Percentiles rank a stretch among this genome's conserved stretches.
These are phyloP conservation scores for Phrixothrix hirtus DNA, from an alignment of 2,888 invertebrate genomes.

Conservation along the genomic window DNA sequence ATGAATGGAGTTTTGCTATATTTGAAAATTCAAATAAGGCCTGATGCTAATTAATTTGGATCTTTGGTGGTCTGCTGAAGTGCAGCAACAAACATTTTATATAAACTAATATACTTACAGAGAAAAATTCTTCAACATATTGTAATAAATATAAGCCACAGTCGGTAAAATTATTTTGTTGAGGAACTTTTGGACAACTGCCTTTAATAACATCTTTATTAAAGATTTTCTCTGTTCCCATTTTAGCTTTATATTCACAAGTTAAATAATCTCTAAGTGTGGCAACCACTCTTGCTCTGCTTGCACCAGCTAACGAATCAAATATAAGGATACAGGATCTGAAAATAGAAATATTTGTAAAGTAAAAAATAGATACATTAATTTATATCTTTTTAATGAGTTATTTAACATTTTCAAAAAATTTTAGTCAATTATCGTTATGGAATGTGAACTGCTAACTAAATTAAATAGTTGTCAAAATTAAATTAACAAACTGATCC, in stretches of 20 bases:
- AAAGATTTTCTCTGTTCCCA: slow-evolving; percentile 66
- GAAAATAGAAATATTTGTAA: slow-evolving; percentile 35
- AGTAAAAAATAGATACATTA: no score
- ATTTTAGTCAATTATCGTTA: no score
- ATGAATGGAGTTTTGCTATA: no score
- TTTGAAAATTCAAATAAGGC: no score
- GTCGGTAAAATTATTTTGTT: slow-evolving; percentile 95
- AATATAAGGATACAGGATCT: slow-evolving; percentile 94
- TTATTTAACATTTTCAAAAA: no score
- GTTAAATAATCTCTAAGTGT: slow-evolving; percentile 90
- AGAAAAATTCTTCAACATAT: slow-evolving; percentile 95
- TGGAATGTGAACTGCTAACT: no score
- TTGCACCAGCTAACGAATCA: slow-evolving; percentile 86
- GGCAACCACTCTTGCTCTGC: slow-evolving; percentile 81
- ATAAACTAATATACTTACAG: slow-evolving; percentile 59
- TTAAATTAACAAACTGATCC: no score
- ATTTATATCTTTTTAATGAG: no score
- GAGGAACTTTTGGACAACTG: slow-evolving; percentile 89
- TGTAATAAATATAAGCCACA: slow-evolving; percentile 95
- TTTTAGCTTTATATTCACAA: slow-evolving; percentile 80
- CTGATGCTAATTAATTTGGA: no score
- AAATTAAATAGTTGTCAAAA: no score
- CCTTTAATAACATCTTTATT: slow-evolving; percentile 86
- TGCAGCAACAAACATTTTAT: neutral
- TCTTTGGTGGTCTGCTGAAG: neutral